Conservation (phyloP, 2,797 vertebrate genomes). For the Gallinago stenura region DNA sequence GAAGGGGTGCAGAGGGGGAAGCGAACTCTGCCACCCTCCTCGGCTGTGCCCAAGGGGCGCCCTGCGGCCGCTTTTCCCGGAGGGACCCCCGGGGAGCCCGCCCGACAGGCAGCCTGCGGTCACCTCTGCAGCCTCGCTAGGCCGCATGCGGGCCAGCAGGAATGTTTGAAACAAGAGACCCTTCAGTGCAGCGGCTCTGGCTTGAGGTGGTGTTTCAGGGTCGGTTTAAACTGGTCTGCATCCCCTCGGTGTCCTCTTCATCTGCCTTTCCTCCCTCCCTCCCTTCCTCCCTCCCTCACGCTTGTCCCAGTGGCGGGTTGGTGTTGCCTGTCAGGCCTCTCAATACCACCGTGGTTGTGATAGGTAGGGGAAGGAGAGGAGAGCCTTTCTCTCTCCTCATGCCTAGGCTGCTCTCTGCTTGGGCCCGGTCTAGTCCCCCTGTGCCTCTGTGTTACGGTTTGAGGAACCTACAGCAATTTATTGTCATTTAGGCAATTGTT, state of each 20-base stretch:
- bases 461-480: neutral
- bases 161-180: neutral
- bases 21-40: no score
- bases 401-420: neutral
- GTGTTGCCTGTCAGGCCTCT: neutral
- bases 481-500: neutral
- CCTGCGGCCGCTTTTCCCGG: no score
- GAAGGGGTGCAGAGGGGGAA: no score
- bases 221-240: neutral
- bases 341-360: rapidly evolving
- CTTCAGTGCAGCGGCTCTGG: neutral
- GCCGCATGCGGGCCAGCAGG: rapidly evolving
- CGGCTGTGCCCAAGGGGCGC: neutral
- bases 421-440: rapidly evolving
- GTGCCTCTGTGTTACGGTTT: neutral
- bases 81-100: neutral
- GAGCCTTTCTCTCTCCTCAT: rapidly evolving
- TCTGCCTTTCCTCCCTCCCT: no score
- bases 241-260: neutral
- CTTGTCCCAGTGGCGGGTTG: rapidly evolving
- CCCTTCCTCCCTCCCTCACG: neutral
- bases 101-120: neutral
- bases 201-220: neutral
- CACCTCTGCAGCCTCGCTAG: neutral
- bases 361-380: neutral